These are phyloP conservation scores for Drosophila suboccidentalis DNA, from an alignment of 2,888 invertebrate species.

Conservation along the genomic window DNA sequence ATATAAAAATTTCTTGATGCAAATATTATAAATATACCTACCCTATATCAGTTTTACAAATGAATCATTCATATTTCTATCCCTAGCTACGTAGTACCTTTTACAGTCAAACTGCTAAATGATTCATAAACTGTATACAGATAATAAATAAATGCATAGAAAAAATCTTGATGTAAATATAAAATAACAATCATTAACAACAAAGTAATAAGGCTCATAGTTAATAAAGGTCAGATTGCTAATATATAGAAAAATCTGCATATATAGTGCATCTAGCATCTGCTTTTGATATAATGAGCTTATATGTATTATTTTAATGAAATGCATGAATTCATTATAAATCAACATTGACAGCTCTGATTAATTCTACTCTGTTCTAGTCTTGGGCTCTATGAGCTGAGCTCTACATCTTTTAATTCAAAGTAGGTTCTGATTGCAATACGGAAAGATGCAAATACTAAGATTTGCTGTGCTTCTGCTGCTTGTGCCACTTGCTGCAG, in stretches of 20 bases:
- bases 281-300: too few relatives aligned
- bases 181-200: background rate
- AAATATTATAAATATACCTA: background rate
- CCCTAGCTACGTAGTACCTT: too few relatives aligned
- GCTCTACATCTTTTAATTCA: background rate
- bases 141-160: background rate
- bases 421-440: background rate
- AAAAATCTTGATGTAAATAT: background rate
- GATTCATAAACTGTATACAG: background rate
- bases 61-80: background rate
- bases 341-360: background rate
- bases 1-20: background rate
- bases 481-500: background rate
- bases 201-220: too few relatives aligned
- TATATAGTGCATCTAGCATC: background rate
- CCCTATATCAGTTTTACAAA: background rate
- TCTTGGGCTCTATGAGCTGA: background rate
- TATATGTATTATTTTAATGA: background rate
- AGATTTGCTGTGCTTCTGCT: background rate
- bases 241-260: background rate
- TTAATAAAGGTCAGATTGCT: too few relatives aligned
- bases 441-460: background rate
- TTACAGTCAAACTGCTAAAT: background rate
- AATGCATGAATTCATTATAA: background rate
- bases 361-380: background rate